Conservation (phyloP, 1,140 invertebrate species). For the Drosophila ironensis region DNA sequence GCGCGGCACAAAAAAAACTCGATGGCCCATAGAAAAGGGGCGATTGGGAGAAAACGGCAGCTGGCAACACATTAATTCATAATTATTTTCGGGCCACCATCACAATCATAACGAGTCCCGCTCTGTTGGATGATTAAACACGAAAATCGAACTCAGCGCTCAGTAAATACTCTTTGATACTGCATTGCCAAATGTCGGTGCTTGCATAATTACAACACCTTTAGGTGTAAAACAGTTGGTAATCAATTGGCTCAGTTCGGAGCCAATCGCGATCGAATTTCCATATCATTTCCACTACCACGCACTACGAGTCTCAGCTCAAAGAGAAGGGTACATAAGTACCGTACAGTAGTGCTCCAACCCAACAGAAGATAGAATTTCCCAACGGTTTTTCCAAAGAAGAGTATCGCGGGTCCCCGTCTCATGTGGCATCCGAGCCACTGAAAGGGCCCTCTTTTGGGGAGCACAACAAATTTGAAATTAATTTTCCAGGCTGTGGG, state of each 20-base stretch:
- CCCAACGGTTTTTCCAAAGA: too few relatives aligned
- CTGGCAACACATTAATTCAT: conserved; percentile 48
- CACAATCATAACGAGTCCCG: conserved; percentile 55
- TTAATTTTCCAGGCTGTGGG: conserved; percentile 48
- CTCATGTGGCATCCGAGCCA: neutral
- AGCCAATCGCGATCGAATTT: too few relatives aligned
- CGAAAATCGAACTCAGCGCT: neutral
- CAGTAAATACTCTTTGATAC: neutral
- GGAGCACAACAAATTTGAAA: conserved; percentile 39
- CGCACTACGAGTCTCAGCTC: too few relatives aligned
- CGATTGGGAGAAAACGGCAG: conserved; percentile 10
- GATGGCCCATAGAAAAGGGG: neutral
- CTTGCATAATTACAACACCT: too few relatives aligned
- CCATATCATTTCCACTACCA: too few relatives aligned
- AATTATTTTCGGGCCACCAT: conserved; percentile 58
- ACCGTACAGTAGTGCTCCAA: too few relatives aligned
- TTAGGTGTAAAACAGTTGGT: too few relatives aligned
- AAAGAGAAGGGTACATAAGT: too few relatives aligned
- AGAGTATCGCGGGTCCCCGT: neutral
- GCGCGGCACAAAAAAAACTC: neutral
- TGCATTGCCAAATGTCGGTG: neutral
- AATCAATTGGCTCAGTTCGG: too few relatives aligned
- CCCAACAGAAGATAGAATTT: too few relatives aligned
- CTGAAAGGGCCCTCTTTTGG: conserved; percentile 11
- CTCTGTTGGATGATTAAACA: conserved; percentile 11